Base-by-base conservation (phyloP, 2,888 invertebrate species). In the Agrochola lota region DNA sequence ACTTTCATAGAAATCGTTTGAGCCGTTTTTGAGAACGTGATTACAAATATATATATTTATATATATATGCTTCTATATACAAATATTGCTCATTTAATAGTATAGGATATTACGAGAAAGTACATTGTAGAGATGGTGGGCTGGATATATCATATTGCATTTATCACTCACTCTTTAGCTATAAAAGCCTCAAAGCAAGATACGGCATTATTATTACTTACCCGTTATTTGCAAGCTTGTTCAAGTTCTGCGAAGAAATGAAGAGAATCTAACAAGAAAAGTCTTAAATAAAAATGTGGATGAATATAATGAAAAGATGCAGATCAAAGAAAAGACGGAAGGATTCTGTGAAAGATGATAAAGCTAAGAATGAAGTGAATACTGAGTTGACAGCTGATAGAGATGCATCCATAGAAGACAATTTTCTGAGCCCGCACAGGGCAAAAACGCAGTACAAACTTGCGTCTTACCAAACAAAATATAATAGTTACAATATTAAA, bases 401-500 rank as follows among this genome's bases (percentile, higher is more conserved):
- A 63, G 35, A 52, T 20, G 20, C 20, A 52, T 15, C 46, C 46
- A 46, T 8, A 20, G 20, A 52, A 52, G 8, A 52, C 8, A 20
- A 17, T 52, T 8, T 23, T 2, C 52, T 20, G 23, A 8, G 0
- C 8, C 23, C 20, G 8, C 52, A 9, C 23, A 20, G 6, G 8
- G 3, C 20, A 20, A 40, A 26, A 60, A 35, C 30, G 62, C 17
- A 63, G 23, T 35, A 26, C 43, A 52, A 52, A 20, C 52, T 66
- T 11, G 2, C 1, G 17, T 57, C 40, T 30, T 26, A 57, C 26
- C 4, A 62, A 76, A 52, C 49, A 59, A 52, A 49, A 57, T 57
- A 49, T 57, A 43, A 52, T 0, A 49, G 23, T 11, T 46, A 46
- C 40, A 62, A 68, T 79, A 75, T 57, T 63, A 68, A 68, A 68